Conservation (phyloP, 92 coral and sea anemone species). For the Paramuricea clavata region DNA sequence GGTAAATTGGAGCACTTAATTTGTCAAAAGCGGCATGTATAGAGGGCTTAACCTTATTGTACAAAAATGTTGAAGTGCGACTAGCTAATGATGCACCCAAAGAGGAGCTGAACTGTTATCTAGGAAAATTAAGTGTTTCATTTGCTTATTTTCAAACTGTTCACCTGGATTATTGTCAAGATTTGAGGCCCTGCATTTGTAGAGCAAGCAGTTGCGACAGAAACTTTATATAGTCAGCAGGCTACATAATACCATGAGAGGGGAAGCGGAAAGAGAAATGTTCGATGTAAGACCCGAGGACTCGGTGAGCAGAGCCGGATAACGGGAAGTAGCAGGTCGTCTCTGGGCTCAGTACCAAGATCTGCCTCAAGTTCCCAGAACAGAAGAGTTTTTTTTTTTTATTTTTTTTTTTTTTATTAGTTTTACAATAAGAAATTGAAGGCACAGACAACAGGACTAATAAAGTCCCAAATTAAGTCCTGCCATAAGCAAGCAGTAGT, state of each 20-base stretch:
- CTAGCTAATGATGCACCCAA: not conserved
- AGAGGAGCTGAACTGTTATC: not conserved
- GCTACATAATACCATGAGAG: too few species aligned
- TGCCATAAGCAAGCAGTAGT: slow-evolving; percentile 52
- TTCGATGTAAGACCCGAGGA: not conserved
- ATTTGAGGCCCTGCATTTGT: not conserved
- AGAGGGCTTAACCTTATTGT: not conserved
- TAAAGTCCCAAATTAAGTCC: too few species aligned
- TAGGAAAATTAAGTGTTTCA: not conserved
- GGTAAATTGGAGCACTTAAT: not conserved
- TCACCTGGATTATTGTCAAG: not conserved
- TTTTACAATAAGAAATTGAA: too few species aligned
- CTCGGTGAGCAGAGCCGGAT: not conserved
- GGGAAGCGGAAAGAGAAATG: too few species aligned
- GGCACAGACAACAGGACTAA: too few species aligned
- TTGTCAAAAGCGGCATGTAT: not conserved
- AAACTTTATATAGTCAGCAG: not conserved
- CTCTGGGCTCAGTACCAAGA: slow-evolving; percentile 3
- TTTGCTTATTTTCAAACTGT: not conserved
- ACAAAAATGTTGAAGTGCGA: not conserved
- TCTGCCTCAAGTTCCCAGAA: slow-evolving; percentile 27
- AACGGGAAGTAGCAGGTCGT: not conserved
- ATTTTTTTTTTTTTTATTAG: too few species aligned
- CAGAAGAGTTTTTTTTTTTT: slow-evolving; percentile 37
- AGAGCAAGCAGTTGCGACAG: not conserved